phyloP scores from a whole-genome alignment of 2,797 vertebrate species.

The Denticeps clupeoides region DNA sequence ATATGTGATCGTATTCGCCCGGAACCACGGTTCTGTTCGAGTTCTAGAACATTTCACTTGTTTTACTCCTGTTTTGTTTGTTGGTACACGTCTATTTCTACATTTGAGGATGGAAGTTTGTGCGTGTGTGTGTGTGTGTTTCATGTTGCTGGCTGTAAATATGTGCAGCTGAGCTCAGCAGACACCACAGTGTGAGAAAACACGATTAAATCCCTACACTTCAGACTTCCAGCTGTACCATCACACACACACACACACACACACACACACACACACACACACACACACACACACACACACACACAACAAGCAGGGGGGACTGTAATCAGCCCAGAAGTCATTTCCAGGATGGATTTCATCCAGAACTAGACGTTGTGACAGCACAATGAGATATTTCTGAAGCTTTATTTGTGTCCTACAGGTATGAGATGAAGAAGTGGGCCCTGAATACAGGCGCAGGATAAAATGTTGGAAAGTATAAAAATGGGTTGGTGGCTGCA shows the following conservation, averaged over 20 bases:
- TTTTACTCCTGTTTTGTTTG: neutral
- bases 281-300: too few species aligned
- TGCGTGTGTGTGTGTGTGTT: conserved; percentile 26
- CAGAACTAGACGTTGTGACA: too few species aligned
- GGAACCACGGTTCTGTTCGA: too few species aligned
- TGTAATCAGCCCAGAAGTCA: too few species aligned
- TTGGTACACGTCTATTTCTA: neutral
- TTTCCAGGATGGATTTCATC: too few species aligned
- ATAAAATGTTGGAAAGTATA: too few species aligned
- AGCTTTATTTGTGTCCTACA: too few species aligned
- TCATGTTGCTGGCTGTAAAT: conserved; percentile 50
- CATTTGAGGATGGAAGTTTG: conserved; percentile 17
- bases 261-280: conserved; percentile 29
- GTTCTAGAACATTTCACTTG: neutral
- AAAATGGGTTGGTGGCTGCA: conserved; percentile 39
- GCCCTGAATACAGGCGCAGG: too few species aligned
- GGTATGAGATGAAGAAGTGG: too few species aligned
- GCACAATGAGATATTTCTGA: too few species aligned
- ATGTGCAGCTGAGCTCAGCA: conserved; percentile 61
- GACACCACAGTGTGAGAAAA: conserved; percentile 65
- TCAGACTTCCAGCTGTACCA: conserved; percentile 24
- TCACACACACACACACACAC: neutral
- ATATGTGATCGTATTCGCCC: too few species aligned
- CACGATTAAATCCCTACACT: conserved; percentile 49
- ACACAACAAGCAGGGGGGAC: too few species aligned